phyloP scores from a whole-genome alignment of 2,888 invertebrate genomes.

The Eurois occulta region DNA sequence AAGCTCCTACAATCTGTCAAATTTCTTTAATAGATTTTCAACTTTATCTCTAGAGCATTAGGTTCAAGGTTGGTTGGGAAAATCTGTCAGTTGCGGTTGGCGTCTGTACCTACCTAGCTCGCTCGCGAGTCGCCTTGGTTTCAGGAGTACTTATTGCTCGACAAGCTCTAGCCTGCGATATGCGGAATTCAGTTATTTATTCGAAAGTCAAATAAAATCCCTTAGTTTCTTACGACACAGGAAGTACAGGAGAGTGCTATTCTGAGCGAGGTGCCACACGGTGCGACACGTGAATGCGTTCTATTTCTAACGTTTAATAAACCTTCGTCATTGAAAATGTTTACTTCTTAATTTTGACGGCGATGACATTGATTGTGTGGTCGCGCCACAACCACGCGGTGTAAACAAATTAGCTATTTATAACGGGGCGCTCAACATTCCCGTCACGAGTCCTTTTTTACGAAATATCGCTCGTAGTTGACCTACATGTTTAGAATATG shows the following conservation, averaged over 20 bases:
- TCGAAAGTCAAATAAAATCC: constrained; percentile 23
- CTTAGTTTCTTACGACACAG: constrained; percentile 22
- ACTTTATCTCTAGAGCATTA: too few species aligned
- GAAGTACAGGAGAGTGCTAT: constrained; percentile 51
- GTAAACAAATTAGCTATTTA: constrained; percentile 61
- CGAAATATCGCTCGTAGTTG: constrained; percentile 29
- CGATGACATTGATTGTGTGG: constrained; percentile 57
- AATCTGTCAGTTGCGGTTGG: too few species aligned
- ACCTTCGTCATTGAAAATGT: constrained; percentile 55
- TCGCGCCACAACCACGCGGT: constrained; percentile 32
- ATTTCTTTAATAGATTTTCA: too few species aligned
- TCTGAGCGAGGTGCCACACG: constrained; percentile 37
- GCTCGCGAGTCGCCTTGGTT: too few species aligned
- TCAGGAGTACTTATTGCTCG: too few species aligned
- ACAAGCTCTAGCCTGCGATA: not conserved
- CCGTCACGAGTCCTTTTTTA: constrained; percentile 32
- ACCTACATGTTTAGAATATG: constrained; percentile 54
- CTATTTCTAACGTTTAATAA: constrained; percentile 53
- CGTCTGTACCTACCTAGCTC: not conserved
- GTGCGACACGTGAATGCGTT: constrained; percentile 50
- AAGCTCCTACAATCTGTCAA: too few species aligned
- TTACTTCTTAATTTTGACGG: constrained; percentile 45
- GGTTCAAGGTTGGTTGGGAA: too few species aligned
- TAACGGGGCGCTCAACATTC: constrained; percentile 50
- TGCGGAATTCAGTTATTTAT: not conserved